phyloP scores from a whole-genome alignment of 2,888 invertebrate genomes.

The Gastrophysa polygoni region DNA sequence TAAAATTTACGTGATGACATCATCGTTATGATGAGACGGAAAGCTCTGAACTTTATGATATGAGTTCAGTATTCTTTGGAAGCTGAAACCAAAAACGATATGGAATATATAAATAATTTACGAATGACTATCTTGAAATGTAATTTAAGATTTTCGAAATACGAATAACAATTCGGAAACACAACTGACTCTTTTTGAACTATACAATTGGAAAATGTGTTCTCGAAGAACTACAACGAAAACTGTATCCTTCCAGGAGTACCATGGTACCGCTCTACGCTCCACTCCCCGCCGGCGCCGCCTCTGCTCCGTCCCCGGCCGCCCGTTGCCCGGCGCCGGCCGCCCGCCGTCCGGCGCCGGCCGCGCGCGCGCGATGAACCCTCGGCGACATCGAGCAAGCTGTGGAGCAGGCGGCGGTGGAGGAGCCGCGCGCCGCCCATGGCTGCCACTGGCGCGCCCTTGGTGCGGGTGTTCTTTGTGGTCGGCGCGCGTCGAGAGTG shows the following conservation, averaged over 20 bases:
- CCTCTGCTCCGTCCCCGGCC: not conserved
- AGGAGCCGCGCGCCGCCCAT: conserved; percentile 48
- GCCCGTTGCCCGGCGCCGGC: not conserved
- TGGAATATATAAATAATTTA: too few relatives aligned
- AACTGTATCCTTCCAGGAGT: conserved; percentile 17
- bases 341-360: not conserved
- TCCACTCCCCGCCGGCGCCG: not conserved
- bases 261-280: conserved; percentile 17
- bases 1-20: too few relatives aligned
- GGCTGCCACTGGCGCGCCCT: conserved; percentile 50
- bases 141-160: too few relatives aligned
- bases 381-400: not conserved
- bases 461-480: conserved; percentile 58
- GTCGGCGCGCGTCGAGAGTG: conserved; percentile 58
- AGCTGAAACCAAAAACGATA: too few relatives aligned
- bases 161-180: too few relatives aligned
- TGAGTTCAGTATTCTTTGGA: too few relatives aligned
- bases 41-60: too few relatives aligned
- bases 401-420: not conserved
- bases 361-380: not conserved
- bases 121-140: too few relatives aligned
- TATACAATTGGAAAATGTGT: too few relatives aligned
- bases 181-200: too few relatives aligned
- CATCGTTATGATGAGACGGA: too few relatives aligned
- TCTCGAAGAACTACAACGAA: too few relatives aligned